Conservation (phyloP, 2,888 invertebrate genomes). For the Sceliomorpha sp. region DNA sequence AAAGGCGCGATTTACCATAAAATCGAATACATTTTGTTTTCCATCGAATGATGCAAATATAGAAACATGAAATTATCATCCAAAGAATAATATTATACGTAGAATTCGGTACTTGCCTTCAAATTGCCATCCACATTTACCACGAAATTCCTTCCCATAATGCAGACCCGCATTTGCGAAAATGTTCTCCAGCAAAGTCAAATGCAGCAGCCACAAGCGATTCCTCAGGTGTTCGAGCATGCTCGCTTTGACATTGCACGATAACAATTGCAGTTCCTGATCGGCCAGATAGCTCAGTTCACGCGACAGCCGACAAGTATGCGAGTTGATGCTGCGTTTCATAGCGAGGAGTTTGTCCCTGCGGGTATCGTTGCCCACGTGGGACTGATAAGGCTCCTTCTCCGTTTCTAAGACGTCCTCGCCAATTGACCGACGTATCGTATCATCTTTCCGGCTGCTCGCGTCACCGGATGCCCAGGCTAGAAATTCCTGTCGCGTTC, state of each 20-base stretch:
- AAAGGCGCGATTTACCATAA: no score
- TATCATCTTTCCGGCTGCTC: constrained; percentile 35
- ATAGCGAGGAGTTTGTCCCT: constrained; percentile 77
- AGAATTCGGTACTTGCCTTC: no score
- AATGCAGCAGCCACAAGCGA: constrained; percentile 59
- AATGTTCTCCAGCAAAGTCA: constrained; percentile 30
- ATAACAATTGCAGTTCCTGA: constrained; percentile 86
- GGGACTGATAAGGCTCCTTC: constrained; percentile 42
- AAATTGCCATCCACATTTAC: no score
- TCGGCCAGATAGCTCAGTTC: constrained; percentile 85
- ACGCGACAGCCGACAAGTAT: constrained; percentile 82
- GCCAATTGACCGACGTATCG: constrained; percentile 21
- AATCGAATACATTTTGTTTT: no score
- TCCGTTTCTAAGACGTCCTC: constrained; percentile 13
- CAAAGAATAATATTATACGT: no score
- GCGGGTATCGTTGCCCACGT: constrained; percentile 30
- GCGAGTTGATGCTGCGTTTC: constrained; percentile 84
- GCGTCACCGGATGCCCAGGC: constrained; percentile 8
- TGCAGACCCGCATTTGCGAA: no score
- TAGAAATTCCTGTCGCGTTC: constrained; percentile 71
- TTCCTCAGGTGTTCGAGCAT: constrained; percentile 85
- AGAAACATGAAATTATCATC: no score
- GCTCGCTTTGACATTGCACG: constrained; percentile 83
- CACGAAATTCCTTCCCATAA: no score
- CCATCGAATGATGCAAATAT: no score